Base-by-base conservation (phyloP, 35 echinoderm and acorn worm species). In the Anneissia japonica region DNA sequence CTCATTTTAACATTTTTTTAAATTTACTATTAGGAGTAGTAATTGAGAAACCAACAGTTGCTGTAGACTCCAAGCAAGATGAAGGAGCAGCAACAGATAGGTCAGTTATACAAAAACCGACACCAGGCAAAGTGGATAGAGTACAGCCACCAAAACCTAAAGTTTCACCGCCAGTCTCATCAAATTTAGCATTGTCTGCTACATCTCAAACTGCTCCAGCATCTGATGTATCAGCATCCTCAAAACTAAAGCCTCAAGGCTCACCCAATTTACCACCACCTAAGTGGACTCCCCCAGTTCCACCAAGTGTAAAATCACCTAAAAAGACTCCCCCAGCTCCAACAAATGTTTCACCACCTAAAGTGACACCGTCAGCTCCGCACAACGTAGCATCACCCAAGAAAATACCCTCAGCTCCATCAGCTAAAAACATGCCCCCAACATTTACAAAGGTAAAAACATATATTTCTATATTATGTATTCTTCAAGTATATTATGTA, bases 281-380 rank as follows among this genome's bases (percentile, higher is more conserved):
- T 16, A 32, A 19, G 26, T 32, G 2, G 32, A 11, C 23, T 3
- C 32, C 16, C 6, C 76, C 76, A 34, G 31, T 26, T 35, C 16
- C 76, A 4, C 14, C 76, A 17, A 26, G 36, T 30, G 73, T 28
- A 30, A 26, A 75, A 33, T 30, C 31, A 32, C 23, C 76, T 11
- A 35, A 34, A 34, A 77, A 77, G 76, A 34, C 23, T 32, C 32
- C 76, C 38, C 35, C 79, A 81, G 34, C 0, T 31, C 89, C 36
- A 74, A 13, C 78, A 40, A 31, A 31, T 0, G 33, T 34, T 51
- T 75, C 85, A 76, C 29, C 80, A 75, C 75, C 81, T 72, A 39
- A 73, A 81, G 46, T 77, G 75, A 34, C 34, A 38, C 82, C 87
- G 86, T 83, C 86, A 91, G 79, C 35, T 82, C 79, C 81, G 89